These are phyloP conservation scores for Martes flavigula DNA, from an alignment of 2,797 vertebrate genomes.

Conservation along the genomic window DNA sequence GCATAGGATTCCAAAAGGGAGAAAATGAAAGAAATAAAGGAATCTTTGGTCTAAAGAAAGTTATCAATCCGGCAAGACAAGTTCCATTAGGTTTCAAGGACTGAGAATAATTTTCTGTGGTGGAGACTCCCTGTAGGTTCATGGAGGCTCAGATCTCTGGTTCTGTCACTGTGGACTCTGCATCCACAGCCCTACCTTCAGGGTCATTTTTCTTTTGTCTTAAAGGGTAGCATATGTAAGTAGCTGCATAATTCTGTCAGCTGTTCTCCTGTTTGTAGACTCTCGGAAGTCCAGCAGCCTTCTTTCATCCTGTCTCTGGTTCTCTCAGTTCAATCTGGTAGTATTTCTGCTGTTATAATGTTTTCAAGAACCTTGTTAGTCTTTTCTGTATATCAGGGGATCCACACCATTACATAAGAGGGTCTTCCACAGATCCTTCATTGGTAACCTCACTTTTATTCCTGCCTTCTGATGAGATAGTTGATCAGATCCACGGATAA, in stretches of 20 bases:
- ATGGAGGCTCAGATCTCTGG: neutral
- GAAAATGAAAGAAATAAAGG: neutral
- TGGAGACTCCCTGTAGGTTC: neutral
- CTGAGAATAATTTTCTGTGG: neutral
- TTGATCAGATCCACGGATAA: neutral
- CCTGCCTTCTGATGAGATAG: neutral
- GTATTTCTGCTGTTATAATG: neutral
- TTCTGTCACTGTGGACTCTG: neutral
- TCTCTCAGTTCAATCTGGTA: neutral
- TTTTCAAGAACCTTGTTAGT: neutral
- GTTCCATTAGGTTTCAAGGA: neutral
- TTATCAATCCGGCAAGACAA: neutral
- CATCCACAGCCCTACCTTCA: neutral
- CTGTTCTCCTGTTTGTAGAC: neutral
- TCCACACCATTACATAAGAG: too few relatives aligned
- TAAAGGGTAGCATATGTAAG: neutral
- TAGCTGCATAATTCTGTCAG: neutral
- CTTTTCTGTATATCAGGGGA: neutral
- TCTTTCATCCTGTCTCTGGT: neutral
- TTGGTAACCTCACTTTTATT: neutral
- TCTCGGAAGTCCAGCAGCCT: neutral
- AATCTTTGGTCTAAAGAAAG: neutral
- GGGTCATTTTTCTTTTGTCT: neutral
- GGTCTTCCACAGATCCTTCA: neutral
- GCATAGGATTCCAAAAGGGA: neutral